A percentile compares a stretch with the other conserved stretches of the same genome.
Conservation (phyloP, 2,888 invertebrate species). For the Odontothrips loti region DNA sequence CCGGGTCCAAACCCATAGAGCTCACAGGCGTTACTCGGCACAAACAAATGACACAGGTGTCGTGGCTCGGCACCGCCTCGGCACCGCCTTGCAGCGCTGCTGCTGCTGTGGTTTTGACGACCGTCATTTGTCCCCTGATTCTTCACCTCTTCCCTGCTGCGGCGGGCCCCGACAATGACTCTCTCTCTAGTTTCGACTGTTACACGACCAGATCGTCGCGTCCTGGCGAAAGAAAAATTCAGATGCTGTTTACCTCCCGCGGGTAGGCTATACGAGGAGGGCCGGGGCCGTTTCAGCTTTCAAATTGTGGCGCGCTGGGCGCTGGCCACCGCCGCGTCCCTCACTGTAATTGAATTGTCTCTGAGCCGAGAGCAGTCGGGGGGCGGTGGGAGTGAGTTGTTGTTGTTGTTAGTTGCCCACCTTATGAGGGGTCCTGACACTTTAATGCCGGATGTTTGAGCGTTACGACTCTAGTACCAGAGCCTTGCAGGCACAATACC, state of each 20-base stretch:
- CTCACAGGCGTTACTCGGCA: neutral
- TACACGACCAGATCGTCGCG: neutral
- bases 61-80: neutral
- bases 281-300: neutral
- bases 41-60: constrained; percentile 11
- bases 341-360: constrained; percentile 17
- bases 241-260: too few species aligned
- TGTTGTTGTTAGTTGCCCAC: neutral
- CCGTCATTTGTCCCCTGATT: neutral
- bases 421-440: constrained; percentile 15
- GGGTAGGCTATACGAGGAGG: neutral
- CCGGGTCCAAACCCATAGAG: too few species aligned
- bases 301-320: neutral
- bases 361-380: neutral
- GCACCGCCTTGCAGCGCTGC: neutral
- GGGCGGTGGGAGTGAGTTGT: neutral
- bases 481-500: neutral
- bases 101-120: constrained; percentile 7
- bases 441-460: constrained; percentile 8
- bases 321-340: neutral
- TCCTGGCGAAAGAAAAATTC: neutral
- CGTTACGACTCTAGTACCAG: neutral
- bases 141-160: neutral
- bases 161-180: neutral
- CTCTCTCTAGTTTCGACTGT: neutral